Base-by-base conservation (phyloP, 2,113 vertebrate species). In the Diphyllodes magnificus region DNA sequence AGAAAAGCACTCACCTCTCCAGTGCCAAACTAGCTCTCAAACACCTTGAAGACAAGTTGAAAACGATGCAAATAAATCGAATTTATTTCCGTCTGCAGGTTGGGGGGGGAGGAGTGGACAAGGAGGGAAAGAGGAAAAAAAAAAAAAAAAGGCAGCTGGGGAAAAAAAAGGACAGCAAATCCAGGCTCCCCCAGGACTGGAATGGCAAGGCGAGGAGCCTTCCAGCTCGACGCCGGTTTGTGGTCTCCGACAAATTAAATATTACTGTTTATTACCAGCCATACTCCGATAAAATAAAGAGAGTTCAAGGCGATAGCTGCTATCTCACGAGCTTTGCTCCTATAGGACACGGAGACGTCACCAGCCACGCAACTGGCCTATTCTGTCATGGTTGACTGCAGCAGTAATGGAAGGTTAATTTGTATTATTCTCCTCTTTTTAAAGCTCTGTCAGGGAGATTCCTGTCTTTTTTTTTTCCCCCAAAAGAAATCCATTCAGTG, bases 311-410 rank as follows among this genome's bases (percentile, higher is more conserved):
- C 97, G 96, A 97, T 97, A 96, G 91, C 51, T 94, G 95, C 97
- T 97, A 97, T 98, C 98, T 98, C 97, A 98, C 97, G 71, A 97
- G 97, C 96, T 93, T 97, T 98, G 98, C 98, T 98, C 98, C 98
- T 98, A 98, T 98, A 97, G 96, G 97, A 97, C 97, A 95, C 86
- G 53, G 97, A 98, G 96, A 98, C 98, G 98, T 98, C 98, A 98
- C 96, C 64, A 92, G 17, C 88, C 97, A 98, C 98, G 98, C 98
- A 98, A 97, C 96, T 30, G 79, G 95, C 92, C 97, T 93, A 50
- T 85, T 97, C 93, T 97, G 96, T 97, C 97, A 97, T 88, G 96
- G 96, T 96, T 93, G 95, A 88, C 95, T 97, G 96, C 94, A 90
- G 93, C 96, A 92, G 96, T 76, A 93, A 96, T 89, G 81, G 92